Conservation (phyloP, 2,888 invertebrate species). For the Cheilosia scutellata region DNA sequence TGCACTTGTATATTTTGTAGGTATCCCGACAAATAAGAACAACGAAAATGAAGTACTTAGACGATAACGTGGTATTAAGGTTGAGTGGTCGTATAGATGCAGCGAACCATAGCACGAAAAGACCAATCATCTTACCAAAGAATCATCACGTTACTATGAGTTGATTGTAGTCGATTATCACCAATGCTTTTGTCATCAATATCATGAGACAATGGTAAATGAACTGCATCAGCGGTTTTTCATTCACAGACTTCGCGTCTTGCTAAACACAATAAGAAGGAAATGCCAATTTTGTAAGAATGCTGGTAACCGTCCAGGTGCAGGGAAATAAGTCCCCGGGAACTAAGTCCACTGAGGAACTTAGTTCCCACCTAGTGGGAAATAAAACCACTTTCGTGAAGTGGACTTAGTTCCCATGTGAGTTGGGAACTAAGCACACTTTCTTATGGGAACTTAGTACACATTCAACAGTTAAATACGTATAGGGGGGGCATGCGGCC, state of each 20-base stretch:
- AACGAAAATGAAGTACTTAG: neutral
- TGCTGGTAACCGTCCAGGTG: no score
- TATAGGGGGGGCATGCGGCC: no score
- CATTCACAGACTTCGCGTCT: slow-evolving; percentile 18
- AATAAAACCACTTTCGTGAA: no score
- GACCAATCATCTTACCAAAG: slow-evolving; percentile 11
- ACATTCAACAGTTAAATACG: no score
- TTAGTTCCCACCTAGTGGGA: no score
- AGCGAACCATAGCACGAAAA: neutral
- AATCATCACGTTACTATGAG: neutral
- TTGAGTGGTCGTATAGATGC: slow-evolving; percentile 11
- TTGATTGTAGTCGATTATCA: neutral
- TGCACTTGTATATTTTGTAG: no score
- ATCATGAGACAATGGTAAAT: neutral
- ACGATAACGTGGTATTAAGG: neutral
- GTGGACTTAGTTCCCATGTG: no score
- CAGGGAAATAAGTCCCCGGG: no score
- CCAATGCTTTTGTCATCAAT: neutral
- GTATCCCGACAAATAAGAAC: neutral
- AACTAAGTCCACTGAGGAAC: no score
- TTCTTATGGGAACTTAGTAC: no score
- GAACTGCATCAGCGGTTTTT: slow-evolving; percentile 18
- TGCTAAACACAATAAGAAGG: slow-evolving; percentile 4
- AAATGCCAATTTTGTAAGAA: slow-evolving; percentile 26
- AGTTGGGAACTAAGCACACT: no score